Evolutionary conservation across 2,888 invertebrate species (phyloP).

Genomic region (Drosophila quinaria): DNA sequence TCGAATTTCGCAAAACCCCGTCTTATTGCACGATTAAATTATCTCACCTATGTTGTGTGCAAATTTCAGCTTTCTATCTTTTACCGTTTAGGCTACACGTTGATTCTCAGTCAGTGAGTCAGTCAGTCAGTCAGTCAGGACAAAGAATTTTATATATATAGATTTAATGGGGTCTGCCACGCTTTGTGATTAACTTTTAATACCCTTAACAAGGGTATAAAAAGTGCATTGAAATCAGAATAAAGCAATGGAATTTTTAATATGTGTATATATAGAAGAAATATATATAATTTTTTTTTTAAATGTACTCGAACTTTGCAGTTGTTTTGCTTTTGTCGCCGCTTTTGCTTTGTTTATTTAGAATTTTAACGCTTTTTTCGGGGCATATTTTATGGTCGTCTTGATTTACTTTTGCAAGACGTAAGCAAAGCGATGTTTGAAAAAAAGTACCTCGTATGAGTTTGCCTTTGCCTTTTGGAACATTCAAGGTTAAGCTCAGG

Average conservation of each 20-base stretch:
- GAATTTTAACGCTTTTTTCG: conserved; percentile 59
- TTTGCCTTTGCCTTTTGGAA: conserved; percentile 22
- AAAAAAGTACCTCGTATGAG: conserved; percentile 13
- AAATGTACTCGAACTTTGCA: conserved; percentile 65
- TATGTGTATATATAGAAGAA: conserved; percentile 18
- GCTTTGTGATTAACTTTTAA: background rate
- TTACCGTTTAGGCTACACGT: too few relatives aligned
- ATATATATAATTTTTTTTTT: conserved; percentile 11
- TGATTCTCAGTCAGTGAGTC: too few relatives aligned
- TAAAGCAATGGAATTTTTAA: conserved; percentile 64
- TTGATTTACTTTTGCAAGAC: conserved; percentile 55
- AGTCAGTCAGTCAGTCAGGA: too few relatives aligned
- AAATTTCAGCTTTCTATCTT: too few relatives aligned
- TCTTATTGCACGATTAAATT: too few relatives aligned
- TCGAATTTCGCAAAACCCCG: too few relatives aligned
- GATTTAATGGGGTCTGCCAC: too few relatives aligned
- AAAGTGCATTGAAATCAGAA: conserved; percentile 77
- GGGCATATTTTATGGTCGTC: conserved; percentile 50
- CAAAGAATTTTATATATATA: too few relatives aligned
- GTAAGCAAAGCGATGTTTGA: conserved; percentile 21
- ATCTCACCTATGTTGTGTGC: too few relatives aligned
- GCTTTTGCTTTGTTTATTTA: conserved; percentile 58
- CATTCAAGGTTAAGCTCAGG: conserved; percentile 18
- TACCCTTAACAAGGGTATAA: conserved; percentile 11
- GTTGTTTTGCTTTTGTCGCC: conserved; percentile 49